Base-by-base conservation (phyloP, 2,113 vertebrate species). In the Camelus bactrianus region DNA sequence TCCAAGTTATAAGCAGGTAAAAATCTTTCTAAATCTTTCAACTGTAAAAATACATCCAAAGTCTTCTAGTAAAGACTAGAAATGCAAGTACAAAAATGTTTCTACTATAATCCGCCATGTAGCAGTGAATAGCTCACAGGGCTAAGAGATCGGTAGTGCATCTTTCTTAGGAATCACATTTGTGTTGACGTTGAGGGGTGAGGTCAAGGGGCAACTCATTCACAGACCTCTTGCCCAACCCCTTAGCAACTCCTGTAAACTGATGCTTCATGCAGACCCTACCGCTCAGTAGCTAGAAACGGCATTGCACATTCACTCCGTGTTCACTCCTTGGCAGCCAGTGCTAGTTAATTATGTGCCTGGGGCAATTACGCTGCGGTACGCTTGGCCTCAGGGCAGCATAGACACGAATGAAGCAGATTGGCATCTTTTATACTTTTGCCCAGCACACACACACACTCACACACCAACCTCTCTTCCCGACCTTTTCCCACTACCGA, bases 1-100 rank as follows among this genome's bases (percentile, higher is more conserved):
- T 97, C 97, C 97, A 89, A 89, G 93, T 84, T 93, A 97, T 46
- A 0, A 90, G 92, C 97, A 98, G 97, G 95, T 97, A 96, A 95
- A 96, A 94, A 81, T 67, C 0, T 2, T 81, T 96, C 95, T 97
- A 93, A 95, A 76, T 90, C 42, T 96, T 97, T 96, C 50, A 94
- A 79, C n/a, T 94, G 96, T 97, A 98, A 95, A 97, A 97, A 93
- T 84, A 97, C 77, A 93, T 81, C 93, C 92, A 82, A 96, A 84
- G 80, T 92, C 70, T 93, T 97, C 87, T 89, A 38, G 1, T 77
- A 48, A 96, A 97, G 94, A 97, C 81, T 89, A 97, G 95, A 93
- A 96, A 98, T 95, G 75, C 15, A 94, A 95, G 83, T 97, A 95
- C 95, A 96, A 98, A 96, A 96, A 96, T 56, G 85, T 52, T 97